Evolutionary conservation across 2,113 vertebrate species (phyloP).

Genomic region (Lutjanus erythropterus): DNA sequence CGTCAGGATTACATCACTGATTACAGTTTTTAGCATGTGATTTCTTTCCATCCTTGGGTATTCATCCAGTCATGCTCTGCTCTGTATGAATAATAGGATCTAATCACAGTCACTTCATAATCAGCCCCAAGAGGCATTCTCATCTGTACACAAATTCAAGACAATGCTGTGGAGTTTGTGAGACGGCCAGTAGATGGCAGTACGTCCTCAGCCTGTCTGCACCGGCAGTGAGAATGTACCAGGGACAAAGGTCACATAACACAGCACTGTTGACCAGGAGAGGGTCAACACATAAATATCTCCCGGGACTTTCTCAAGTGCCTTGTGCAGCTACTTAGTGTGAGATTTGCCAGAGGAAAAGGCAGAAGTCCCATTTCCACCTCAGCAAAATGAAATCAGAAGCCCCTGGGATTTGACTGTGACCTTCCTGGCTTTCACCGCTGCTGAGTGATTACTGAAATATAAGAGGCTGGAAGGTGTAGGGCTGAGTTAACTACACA

Average conservation of each 20-base stretch:
- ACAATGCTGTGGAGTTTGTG: background rate
- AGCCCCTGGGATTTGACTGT: constrained; percentile 76
- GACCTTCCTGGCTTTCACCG: constrained; percentile 51
- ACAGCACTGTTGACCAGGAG: constrained; percentile 62
- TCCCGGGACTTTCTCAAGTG: constrained; percentile 76
- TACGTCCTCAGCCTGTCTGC: constrained; percentile 48
- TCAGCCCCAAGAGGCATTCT: constrained; percentile 34
- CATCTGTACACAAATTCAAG: background rate
- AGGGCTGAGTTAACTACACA: constrained; percentile 29
- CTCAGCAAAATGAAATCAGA: constrained; percentile 82
- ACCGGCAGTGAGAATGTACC: constrained; percentile 6
- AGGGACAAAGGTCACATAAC: constrained; percentile 74
- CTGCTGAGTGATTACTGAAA: constrained; percentile 68
- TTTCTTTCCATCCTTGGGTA: constrained; percentile 11
- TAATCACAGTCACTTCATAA: constrained; percentile 63
- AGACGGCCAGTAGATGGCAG: constrained; percentile 79
- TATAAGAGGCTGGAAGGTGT: constrained; percentile 43
- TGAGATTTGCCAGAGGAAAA: constrained; percentile 80
- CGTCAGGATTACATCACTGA: constrained; percentile 37
- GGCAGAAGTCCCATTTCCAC: constrained; percentile 77
- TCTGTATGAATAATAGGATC: constrained; percentile 50
- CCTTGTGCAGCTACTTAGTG: constrained; percentile 70
- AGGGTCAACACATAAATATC: constrained; percentile 77
- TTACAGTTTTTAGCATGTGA: constrained; percentile 23
- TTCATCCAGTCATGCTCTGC: constrained; percentile 16